Evolutionary conservation across 1,140 invertebrate species (phyloP), one percentile per base, ranked within the genome.

Genomic region (Dufourea novaeangliae): DNA sequence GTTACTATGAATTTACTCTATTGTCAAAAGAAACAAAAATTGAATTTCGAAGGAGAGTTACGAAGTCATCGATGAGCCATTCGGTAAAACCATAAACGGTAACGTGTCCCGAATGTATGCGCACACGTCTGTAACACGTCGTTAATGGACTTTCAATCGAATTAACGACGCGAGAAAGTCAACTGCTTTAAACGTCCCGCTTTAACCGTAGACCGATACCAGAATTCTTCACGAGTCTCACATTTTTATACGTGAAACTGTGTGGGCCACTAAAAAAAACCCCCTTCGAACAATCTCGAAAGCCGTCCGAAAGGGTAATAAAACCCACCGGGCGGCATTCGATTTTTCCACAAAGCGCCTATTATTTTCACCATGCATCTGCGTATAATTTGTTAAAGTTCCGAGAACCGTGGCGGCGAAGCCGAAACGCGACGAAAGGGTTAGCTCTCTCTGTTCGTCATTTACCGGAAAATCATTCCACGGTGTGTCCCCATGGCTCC

Each of bases 351-450:
- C 20, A 50, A 50, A 50, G 20, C 46, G 46, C 20, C 20, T 50
- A 50, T 50, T 50, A 50, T 50, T 50, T n/a, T 50, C 20, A 50
- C 46, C 46, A n/a, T 50, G 46, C 46, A 50, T 50, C 46, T n/a
- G 46, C 46, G 46, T 7, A n/a, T 50, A 50, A 50, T 50, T 50
- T n/a, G 46, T 50, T n/a, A n/a, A 50, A n/a, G 44, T 50, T 50
- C 46, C 46, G 20, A n/a, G 46, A 50, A 50, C 46, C 3, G 34
- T 3, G 46, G n/a, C 46, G n/a, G n/a, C 20, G 46, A n/a, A 17
- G n/a, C 41, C 41, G 41, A 44, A 14, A 44, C 12, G 5, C 46
- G n/a, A n/a, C 8, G 7, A 50, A 50, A 50, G 46, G 20, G 46
- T 50, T n/a, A n/a, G n/a, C n/a, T n/a, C n/a, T n/a, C n/a, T n/a